Evolutionary conservation across 2,113 vertebrate species (phyloP).

Genomic region (Sceloporus undulatus): DNA sequence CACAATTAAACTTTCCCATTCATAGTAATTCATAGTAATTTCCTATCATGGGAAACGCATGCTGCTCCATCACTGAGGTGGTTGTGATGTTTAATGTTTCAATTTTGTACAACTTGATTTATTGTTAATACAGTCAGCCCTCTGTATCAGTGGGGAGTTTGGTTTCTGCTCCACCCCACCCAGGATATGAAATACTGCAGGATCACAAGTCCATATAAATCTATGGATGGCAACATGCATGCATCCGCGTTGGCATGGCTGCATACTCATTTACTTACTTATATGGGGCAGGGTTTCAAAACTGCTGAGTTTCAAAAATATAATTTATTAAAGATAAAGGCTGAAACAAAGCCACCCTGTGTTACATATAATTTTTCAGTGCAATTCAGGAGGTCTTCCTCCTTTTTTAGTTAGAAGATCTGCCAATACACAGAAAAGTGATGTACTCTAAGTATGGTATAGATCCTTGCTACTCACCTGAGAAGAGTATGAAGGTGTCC

Average conservation of each 20-base stretch:
- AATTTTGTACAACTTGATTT: not conserved
- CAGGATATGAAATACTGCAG: no score
- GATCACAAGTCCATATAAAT: no score
- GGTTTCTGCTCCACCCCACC: no score
- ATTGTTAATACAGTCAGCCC: not conserved
- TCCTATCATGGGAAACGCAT: not conserved
- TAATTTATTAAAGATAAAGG: not conserved
- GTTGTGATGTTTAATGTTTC: not conserved
- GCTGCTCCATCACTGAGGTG: not conserved
- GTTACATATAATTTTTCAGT: not conserved
- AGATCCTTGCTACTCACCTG: slow-evolving; percentile 28
- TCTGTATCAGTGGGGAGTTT: no score
- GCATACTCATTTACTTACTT: no score
- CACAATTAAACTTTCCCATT: slow-evolving; percentile 18
- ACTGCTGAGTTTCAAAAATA: not conserved
- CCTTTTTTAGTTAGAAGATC: not conserved
- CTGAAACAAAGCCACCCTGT: not conserved
- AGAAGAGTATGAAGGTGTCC: not conserved
- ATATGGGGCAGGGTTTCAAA: no score
- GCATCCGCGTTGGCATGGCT: no score
- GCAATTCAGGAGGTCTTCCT: not conserved
- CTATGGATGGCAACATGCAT: no score
- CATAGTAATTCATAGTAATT: not conserved
- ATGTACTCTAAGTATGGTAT: not conserved
- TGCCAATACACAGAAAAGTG: not conserved